Percentiles rank a stretch among this genome's conserved stretches.
phyloP scores from a whole-genome alignment of 2,888 invertebrate species.

The Endomychus coccineus region DNA sequence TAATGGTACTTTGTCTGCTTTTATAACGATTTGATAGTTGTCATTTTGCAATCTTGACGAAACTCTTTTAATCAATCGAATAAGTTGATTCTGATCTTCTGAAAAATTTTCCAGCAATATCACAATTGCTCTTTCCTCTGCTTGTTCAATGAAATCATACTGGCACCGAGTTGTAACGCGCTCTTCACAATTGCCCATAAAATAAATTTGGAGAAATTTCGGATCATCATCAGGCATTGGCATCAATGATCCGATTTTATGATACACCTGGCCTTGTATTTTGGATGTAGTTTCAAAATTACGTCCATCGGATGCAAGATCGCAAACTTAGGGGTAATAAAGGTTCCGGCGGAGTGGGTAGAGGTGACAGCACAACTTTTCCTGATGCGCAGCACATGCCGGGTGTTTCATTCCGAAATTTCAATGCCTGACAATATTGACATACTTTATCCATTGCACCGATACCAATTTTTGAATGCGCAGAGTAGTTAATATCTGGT shows the following conservation, averaged over 20 bases:
- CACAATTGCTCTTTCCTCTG: conserved; percentile 5
- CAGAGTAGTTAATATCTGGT: conserved; percentile 6
- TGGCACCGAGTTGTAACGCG: conserved; percentile 15
- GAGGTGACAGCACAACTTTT: conserved; percentile 19
- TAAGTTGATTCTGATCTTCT: conserved; percentile 16
- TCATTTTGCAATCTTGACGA: neutral
- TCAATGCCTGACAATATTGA: conserved; percentile 21
- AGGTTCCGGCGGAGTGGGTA: conserved; percentile 19
- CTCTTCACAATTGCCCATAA: conserved; percentile 11
- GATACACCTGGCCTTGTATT: conserved; percentile 3
- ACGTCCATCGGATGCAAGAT: conserved; percentile 2
- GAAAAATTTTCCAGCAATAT: conserved; percentile 18
- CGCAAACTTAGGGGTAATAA: conserved; percentile 4
- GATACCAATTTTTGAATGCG: conserved; percentile 2
- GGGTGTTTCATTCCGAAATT: conserved; percentile 24
- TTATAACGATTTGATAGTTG: conserved; percentile 15
- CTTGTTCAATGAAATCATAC: conserved; percentile 16
- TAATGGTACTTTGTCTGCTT: conserved; percentile 30
- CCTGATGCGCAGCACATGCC: conserved; percentile 24
- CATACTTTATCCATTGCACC: conserved; percentile 4
- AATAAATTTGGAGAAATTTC: conserved; percentile 25
- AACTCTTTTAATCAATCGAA: conserved; percentile 16
- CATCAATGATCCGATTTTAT: conserved; percentile 8
- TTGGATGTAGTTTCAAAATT: conserved; percentile 5
- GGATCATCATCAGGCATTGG: conserved; percentile 26